Percentiles rank a stretch among this genome's conserved stretches.
Evolutionary conservation across 2,113 vertebrate genomes (phyloP).

Genomic region (Scytalopus superciliaris): DNA sequence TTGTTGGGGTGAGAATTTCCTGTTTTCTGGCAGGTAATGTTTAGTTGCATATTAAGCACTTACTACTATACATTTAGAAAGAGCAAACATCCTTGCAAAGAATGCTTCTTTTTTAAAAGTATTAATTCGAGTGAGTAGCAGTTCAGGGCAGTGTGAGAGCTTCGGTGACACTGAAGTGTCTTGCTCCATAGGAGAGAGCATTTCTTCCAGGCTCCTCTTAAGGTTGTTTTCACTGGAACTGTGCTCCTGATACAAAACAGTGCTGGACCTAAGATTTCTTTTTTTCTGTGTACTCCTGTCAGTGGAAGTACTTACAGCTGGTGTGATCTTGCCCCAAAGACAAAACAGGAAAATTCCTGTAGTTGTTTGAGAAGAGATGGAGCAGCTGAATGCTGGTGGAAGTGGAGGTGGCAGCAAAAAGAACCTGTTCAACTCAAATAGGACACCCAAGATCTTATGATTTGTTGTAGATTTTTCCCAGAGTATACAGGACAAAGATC

Average conservation of each 20-base stretch:
- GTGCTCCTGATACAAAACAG: neutral
- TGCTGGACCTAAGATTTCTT: neutral
- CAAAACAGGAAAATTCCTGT: neutral
- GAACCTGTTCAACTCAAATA: neutral
- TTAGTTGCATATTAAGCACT: neutral
- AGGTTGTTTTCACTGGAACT: neutral
- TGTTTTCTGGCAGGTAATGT: neutral
- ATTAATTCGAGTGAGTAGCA: neutral
- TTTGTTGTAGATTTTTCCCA: neutral
- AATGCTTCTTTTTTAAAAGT: rapidly evolving
- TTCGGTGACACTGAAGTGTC: neutral
- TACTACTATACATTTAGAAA: neutral
- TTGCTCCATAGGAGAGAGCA: neutral
- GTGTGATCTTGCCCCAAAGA: neutral
- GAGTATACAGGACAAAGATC: neutral
- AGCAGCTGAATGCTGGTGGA: neutral
- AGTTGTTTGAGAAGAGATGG: neutral
- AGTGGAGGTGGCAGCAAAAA: neutral
- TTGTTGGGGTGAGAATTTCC: neutral
- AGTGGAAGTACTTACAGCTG: neutral
- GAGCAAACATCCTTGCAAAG: neutral
- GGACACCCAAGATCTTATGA: neutral
- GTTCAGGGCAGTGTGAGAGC: neutral
- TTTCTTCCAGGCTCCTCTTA: neutral
- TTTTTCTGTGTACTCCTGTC: neutral